Conservation (phyloP, 2,113 vertebrate genomes). For the Osmerus eperlanus region DNA sequence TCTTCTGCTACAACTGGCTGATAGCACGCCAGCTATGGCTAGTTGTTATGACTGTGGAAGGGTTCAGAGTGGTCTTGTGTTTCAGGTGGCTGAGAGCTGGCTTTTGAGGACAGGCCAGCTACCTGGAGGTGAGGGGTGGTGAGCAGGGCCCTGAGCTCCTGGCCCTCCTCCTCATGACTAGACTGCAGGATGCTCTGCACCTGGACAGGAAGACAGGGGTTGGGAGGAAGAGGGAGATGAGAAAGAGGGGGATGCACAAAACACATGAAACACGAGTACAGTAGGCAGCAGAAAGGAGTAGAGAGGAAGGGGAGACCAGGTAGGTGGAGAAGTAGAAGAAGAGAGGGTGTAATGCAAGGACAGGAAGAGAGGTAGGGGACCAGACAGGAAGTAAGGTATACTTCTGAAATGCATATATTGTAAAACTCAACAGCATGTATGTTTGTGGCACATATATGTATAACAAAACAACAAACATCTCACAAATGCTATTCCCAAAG, state of each 20-base stretch:
- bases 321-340: constrained; percentile 1
- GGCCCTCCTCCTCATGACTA: constrained; percentile 83
- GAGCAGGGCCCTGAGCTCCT: constrained; percentile 85
- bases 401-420: too few species aligned
- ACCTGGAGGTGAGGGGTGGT: constrained; percentile 90
- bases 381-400: background rate
- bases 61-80: background rate
- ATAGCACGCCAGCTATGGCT: background rate
- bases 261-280: too few species aligned
- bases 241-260: too few species aligned
- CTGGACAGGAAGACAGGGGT: constrained; percentile 62
- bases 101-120: constrained; percentile 30
- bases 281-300: too few species aligned
- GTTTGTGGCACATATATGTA: too few species aligned
- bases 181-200: constrained; percentile 86
- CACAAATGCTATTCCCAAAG: too few species aligned
- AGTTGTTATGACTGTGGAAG: too few species aligned
- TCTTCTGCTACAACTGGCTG: background rate
- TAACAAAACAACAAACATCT: too few species aligned
- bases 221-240: background rate
- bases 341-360: background rate
- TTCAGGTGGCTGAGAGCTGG: background rate
- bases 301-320: constrained; percentile 22
- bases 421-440: too few species aligned
- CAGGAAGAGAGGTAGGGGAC: constrained; percentile 20